Percentiles rank a stretch among this genome's conserved stretches.
These are phyloP conservation scores for Tachycineta bicolor DNA, from an alignment of 2,113 vertebrate species.

Conservation along the genomic window DNA sequence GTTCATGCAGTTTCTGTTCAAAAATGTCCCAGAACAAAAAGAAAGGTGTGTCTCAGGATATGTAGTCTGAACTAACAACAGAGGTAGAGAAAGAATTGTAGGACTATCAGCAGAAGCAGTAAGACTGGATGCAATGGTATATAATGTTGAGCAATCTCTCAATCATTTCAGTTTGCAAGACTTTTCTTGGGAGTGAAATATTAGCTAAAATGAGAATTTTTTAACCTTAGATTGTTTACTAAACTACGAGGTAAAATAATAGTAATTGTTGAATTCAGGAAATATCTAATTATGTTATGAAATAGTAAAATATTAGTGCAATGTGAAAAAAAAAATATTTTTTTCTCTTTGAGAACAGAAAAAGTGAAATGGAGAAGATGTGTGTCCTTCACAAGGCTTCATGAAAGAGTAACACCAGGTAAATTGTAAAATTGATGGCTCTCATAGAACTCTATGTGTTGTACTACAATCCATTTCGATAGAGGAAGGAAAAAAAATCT, in stretches of 20 bases:
- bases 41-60: not conserved
- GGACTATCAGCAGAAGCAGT: not conserved
- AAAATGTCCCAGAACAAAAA: not conserved
- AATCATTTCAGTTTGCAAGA: not conserved
- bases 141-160: not conserved
- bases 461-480: not conserved
- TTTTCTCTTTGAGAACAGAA: not conserved
- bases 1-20: fast-evolving
- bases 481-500: not conserved
- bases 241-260: not conserved
- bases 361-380: not conserved
- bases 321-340: not conserved
- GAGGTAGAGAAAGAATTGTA: not conserved
- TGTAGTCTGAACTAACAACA: not conserved
- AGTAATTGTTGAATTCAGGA: not conserved
- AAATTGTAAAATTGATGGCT: not conserved
- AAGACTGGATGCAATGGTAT: not conserved
- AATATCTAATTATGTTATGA: not conserved
- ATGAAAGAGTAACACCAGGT: not conserved
- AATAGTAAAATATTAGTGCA: not conserved
- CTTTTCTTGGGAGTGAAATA: not conserved
- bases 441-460: not conserved
- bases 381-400: not conserved
- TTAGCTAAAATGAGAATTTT: not conserved
- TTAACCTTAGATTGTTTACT: not conserved